Percentiles rank a stretch among this genome's conserved stretches.
Conservation (phyloP, 92 coral and sea anemone genomes). For the Nematostella vectensis region DNA sequence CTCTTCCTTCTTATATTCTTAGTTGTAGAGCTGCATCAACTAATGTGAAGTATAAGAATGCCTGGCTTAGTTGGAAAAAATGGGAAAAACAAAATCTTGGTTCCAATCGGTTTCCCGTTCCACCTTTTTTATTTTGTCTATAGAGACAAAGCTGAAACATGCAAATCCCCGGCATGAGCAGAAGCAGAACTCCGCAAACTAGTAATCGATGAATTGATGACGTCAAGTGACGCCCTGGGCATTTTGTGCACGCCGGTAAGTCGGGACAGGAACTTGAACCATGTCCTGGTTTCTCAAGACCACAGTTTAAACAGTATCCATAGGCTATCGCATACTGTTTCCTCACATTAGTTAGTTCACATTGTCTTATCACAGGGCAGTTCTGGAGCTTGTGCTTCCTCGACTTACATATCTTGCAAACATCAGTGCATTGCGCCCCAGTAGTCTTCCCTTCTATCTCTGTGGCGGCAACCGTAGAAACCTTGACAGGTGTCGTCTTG, state of each 20-base stretch:
- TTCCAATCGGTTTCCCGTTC: too few species aligned
- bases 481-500: conserved; percentile 1
- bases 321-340: conserved; percentile 32
- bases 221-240: conserved; percentile 34
- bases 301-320: conserved; percentile 41
- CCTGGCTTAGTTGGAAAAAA: too few species aligned
- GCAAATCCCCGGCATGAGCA: too few species aligned
- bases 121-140: too few species aligned
- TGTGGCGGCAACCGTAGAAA: conserved; percentile 4
- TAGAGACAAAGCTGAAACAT: too few species aligned
- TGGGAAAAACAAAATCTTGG: too few species aligned
- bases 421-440: neutral
- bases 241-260: conserved; percentile 37
- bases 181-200: too few species aligned
- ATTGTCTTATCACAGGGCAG: conserved; percentile 6
- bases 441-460: neutral
- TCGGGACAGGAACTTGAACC: conserved; percentile 38
- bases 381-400: conserved; percentile 6
- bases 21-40: too few species aligned
- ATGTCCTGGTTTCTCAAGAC: conserved; percentile 28
- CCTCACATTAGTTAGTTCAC: conserved; percentile 21
- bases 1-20: too few species aligned
- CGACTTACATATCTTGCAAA: conserved; percentile 13
- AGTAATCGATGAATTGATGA: too few species aligned
- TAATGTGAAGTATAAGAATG: too few species aligned